A percentile compares a stretch with the other conserved stretches of the same genome.
phyloP scores from a whole-genome alignment of 2,797 vertebrate species.

The Etheostoma perlongum region DNA sequence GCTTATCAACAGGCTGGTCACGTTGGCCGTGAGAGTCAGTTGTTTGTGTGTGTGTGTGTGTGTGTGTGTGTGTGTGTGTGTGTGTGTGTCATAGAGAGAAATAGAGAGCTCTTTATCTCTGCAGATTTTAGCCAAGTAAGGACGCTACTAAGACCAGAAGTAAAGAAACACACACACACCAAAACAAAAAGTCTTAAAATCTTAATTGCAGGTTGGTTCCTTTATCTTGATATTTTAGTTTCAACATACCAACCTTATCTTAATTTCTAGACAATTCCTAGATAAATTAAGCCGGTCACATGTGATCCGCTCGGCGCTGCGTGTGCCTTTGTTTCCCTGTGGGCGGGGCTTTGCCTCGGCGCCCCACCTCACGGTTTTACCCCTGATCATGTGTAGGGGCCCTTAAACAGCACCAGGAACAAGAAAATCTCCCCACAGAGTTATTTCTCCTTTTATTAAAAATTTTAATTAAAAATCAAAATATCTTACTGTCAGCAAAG shows the following conservation, averaged over 20 bases:
- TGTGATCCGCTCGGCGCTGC: no score
- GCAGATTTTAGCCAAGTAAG: conserved; percentile 15
- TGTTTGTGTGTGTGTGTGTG: conserved; percentile 15
- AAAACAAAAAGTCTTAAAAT: not conserved
- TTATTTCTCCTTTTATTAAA: no score
- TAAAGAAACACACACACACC: not conserved
- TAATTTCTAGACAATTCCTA: no score
- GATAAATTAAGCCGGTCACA: no score
- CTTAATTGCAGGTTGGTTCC: not conserved
- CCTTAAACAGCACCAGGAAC: no score
- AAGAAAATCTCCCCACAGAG: no score
- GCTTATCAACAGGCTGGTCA: conserved; percentile 72
- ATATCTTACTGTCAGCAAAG: no score
- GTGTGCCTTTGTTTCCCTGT: no score
- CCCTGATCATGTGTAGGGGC: no score
- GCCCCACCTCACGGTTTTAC: no score
- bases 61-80: conserved; percentile 5
- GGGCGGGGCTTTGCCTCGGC: no score
- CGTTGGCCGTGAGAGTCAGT: conserved; percentile 60
- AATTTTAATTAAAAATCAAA: no score
- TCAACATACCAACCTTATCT: not conserved
- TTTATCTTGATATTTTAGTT: not conserved
- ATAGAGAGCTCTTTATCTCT: conserved; percentile 62
- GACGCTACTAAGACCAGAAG: not conserved
- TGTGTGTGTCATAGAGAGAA: conserved; percentile 10